Percentiles rank a stretch among this genome's conserved stretches.
These are phyloP conservation scores for Lasioglossum marginatum DNA, from an alignment of 2,888 invertebrate species.

Conservation along the genomic window DNA sequence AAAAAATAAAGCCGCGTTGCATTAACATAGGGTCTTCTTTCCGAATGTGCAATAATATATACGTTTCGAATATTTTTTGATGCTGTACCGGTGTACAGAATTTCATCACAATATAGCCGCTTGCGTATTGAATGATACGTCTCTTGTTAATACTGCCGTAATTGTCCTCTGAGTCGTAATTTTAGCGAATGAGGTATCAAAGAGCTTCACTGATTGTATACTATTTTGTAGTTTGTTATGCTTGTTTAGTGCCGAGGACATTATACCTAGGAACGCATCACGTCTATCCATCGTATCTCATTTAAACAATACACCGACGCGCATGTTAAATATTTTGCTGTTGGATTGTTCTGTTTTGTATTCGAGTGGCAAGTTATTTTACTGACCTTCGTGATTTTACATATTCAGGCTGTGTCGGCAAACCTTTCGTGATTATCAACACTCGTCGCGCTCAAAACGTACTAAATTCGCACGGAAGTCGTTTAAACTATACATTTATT, in stretches of 20 bases:
- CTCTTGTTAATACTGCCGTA: neutral
- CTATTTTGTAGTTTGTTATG: constrained; percentile 27
- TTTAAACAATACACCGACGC: constrained; percentile 26
- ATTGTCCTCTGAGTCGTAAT: neutral
- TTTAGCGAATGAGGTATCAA: constrained; percentile 1
- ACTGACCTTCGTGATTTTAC: constrained; percentile 45
- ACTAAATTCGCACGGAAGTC: constrained; percentile 7
- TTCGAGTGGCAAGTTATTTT: constrained; percentile 48
- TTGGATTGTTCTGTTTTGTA: constrained; percentile 48
- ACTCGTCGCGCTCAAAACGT: constrained; percentile 4
- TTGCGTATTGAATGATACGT: neutral
- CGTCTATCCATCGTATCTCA: constrained; percentile 18
- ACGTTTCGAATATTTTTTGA: neutral
- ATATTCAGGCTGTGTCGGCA: constrained; percentile 34
- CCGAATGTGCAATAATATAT: neutral
- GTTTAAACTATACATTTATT: neutral
- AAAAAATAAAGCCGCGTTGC: neutral
- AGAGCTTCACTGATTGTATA: constrained; percentile 10
- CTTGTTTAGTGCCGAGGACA: constrained; percentile 13
- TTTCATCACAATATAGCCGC: neutral
- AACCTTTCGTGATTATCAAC: constrained; percentile 22
- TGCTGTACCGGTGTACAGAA: neutral
- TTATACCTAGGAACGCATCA: neutral
- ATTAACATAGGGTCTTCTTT: neutral
- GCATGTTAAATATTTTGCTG: constrained; percentile 50